A percentile compares a stretch with the other conserved stretches of the same genome.
These are phyloP conservation scores for Amazona finschi DNA, from an alignment of 2,797 vertebrate species.

Conservation along the genomic window DNA sequence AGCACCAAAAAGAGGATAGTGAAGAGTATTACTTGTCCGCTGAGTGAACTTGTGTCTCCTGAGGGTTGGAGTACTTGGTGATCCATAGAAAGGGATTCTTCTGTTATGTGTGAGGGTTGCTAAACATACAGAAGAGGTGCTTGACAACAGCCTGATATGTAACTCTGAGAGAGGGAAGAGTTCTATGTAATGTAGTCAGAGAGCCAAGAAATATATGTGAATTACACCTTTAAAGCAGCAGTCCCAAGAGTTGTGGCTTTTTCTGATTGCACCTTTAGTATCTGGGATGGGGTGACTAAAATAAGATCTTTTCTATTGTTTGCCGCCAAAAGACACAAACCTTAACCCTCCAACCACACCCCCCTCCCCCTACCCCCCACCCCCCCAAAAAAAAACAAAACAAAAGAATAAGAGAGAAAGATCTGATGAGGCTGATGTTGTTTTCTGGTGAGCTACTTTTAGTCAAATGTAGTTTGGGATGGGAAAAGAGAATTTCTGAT, in stretches of 20 bases:
- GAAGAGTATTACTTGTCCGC: neutral
- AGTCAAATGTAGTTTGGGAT: slow-evolving; percentile 59
- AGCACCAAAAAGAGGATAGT: neutral
- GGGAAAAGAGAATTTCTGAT: slow-evolving; percentile 51
- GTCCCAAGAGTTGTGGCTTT: slow-evolving; percentile 19
- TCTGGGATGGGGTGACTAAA: slow-evolving; percentile 45
- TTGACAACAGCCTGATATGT: neutral
- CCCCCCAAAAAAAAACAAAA: neutral
- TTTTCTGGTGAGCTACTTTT: slow-evolving; percentile 53
- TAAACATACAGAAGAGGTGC: neutral
- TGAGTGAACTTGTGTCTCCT: neutral
- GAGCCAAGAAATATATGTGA: slow-evolving; percentile 40
- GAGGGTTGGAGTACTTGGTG: neutral
- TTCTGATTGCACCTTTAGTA: slow-evolving; percentile 25
- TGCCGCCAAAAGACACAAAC: neutral
- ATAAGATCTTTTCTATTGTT: slow-evolving; percentile 57
- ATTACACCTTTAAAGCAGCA: slow-evolving; percentile 2
- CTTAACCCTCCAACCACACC: neutral
- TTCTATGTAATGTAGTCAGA: neutral
- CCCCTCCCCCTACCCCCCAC: rapidly evolving
- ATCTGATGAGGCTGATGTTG: slow-evolving; percentile 33
- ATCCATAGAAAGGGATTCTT: neutral
- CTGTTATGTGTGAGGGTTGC: neutral
- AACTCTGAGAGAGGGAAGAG: neutral
- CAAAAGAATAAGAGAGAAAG: neutral